These are phyloP conservation scores for Sakesphorus luctuosus DNA, from an alignment of 2,113 vertebrate genomes.

Conservation along the genomic window DNA sequence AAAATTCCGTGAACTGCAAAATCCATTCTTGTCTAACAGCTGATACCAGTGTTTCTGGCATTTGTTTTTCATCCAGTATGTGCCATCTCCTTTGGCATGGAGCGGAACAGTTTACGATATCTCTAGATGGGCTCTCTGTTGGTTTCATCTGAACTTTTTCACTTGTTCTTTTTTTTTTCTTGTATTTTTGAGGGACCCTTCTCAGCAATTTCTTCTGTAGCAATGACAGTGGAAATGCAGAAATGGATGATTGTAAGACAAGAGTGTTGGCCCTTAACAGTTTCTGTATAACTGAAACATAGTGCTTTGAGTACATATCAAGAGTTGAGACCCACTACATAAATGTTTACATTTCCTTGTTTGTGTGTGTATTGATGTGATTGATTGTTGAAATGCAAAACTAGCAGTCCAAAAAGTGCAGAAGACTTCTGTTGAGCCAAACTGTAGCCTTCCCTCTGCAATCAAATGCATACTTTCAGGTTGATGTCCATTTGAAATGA, in stretches of 20 bases:
- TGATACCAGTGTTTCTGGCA: conserved; percentile 1
- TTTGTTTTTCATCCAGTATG: background rate
- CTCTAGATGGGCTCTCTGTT: background rate
- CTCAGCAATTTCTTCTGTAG: background rate
- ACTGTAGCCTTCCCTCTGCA: background rate
- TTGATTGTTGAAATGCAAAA: background rate
- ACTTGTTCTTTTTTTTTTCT: background rate
- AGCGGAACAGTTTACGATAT: background rate
- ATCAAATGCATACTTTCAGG: background rate
- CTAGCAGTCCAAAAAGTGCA: background rate
- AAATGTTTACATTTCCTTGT: background rate
- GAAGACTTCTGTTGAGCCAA: background rate
- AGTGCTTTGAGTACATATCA: background rate
- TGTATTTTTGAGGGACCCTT: background rate
- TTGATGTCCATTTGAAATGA: background rate
- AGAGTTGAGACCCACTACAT: background rate
- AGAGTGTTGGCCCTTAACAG: background rate
- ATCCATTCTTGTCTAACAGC: background rate
- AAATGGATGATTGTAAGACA: background rate
- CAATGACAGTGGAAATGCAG: background rate
- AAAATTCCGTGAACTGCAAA: conserved; percentile 10
- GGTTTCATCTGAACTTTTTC: background rate
- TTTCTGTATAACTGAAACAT: background rate
- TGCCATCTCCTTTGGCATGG: background rate
- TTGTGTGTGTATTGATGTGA: background rate